phyloP scores from a whole-genome alignment of 2,797 vertebrate genomes.

The Miopithecus talapoin region DNA sequence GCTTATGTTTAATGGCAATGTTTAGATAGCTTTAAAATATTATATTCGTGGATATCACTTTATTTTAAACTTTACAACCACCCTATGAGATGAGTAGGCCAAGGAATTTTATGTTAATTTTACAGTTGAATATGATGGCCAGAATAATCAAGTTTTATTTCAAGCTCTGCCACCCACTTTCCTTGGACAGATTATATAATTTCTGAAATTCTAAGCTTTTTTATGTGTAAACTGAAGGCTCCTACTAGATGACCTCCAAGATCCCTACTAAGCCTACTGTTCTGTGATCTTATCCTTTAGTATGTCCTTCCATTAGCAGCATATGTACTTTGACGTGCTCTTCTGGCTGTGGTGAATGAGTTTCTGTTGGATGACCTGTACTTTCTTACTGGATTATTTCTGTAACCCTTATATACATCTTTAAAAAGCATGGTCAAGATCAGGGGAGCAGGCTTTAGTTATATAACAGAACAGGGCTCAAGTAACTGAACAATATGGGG shows the following conservation, averaged over 20 bases:
- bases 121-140: background rate
- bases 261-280: background rate
- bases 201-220: background rate
- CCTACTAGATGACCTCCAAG: background rate
- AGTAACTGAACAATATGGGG: background rate
- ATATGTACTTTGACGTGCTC: background rate
- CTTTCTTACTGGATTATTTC: background rate
- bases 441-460: background rate
- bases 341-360: background rate
- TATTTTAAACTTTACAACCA: background rate
- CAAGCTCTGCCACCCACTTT: background rate
- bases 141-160: constrained; percentile 20
- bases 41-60: background rate
- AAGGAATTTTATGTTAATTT: background rate
- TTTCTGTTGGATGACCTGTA: background rate
- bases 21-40: constrained; percentile 17
- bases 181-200: background rate
- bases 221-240: background rate
- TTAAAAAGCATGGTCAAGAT: background rate
- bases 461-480: background rate
- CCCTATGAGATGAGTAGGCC: background rate
- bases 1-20: background rate
- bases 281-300: background rate
- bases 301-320: background rate
- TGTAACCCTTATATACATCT: background rate